phyloP scores from a whole-genome alignment of 2,113 vertebrate genomes.

The Xerus inauris region DNA sequence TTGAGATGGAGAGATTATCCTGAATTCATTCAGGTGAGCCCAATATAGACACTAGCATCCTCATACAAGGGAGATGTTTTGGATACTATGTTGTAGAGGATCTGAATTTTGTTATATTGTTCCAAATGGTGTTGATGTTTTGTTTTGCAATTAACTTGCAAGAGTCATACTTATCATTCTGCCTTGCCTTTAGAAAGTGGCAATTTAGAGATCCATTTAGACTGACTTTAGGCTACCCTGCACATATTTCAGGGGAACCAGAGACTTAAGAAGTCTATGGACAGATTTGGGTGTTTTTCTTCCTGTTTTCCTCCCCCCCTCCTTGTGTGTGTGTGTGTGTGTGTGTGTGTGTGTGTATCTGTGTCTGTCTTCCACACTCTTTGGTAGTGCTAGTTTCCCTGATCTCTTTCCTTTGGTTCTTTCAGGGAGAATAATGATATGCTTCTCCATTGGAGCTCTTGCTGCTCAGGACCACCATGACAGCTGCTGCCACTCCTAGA shows the following conservation, averaged over 20 bases:
- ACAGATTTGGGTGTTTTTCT: not conserved
- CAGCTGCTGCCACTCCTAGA: not conserved
- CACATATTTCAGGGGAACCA: not conserved
- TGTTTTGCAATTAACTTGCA: not conserved
- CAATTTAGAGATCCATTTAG: not conserved
- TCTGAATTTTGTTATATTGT: constrained; percentile 26
- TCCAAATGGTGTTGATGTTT: not conserved
- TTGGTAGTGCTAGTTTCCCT: not conserved
- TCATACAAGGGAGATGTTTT: not conserved
- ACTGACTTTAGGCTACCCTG: not conserved
- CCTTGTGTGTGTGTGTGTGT: not conserved
- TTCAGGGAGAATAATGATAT: not conserved
- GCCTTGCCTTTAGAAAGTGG: not conserved
- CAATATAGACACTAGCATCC: not conserved
- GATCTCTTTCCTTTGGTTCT: not conserved
- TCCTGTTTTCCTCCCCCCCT: not conserved
- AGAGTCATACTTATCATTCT: not conserved
- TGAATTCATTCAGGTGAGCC: not conserved
- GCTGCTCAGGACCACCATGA: not conserved
- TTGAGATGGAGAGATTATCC: not conserved
- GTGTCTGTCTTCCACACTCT: not conserved
- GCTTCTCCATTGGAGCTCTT: not conserved
- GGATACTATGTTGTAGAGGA: not conserved
- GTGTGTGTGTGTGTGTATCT: not conserved
- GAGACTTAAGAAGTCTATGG: not conserved